Base-by-base conservation (phyloP, 2,888 invertebrate genomes). In the Drosophila merina region DNA sequence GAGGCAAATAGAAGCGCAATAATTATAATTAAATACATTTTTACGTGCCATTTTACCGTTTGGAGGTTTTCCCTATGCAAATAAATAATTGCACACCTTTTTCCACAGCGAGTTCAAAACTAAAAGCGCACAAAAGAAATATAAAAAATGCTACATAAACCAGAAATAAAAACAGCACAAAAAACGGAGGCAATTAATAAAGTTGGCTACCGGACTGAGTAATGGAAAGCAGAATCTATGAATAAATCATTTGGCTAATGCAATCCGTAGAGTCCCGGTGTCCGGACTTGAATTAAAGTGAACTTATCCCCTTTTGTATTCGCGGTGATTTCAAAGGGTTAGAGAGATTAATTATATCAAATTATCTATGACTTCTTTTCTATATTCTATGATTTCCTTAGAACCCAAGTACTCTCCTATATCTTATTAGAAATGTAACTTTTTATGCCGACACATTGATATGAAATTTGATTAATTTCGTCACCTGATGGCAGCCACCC, bases 1-100 rank as follows among this genome's bases (percentile, higher is more conserved):
- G 51, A 30, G 49, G 44, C 59, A 69, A 71, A 72, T 81, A 82
- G 85, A 80, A 86, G 63, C 66, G 79, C 82, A 82, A 82, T 87
- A 87, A 87, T 87, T 87, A 82, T 82, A 87, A 82, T 82, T 82
- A 87, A 87, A 87, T 82, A 86, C 88, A 78, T 76, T 82, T 87
- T 87, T 85, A 87, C 81, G 88, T 81, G 81, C 79, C 64, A 60
- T 79, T 87, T 85, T 82, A 54, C 76, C 87, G 72, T 75, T 80
- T 52, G 57, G 63, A 47, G 68, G 70, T 59, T 78, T 78, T 75
- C 70, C 74, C 68, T 86, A 86, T 86, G 80, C 81, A 86, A 84
- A 86, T 80, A 84, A 77, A 71, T 84, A 80, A 86, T 86, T 86
- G 80, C 78, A 80, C 86, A 86, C 86, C 84, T 71, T 74, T 54